Evolutionary conservation across 2,888 invertebrate species (phyloP).

Genomic region (Holacanthella duospinosa): DNA sequence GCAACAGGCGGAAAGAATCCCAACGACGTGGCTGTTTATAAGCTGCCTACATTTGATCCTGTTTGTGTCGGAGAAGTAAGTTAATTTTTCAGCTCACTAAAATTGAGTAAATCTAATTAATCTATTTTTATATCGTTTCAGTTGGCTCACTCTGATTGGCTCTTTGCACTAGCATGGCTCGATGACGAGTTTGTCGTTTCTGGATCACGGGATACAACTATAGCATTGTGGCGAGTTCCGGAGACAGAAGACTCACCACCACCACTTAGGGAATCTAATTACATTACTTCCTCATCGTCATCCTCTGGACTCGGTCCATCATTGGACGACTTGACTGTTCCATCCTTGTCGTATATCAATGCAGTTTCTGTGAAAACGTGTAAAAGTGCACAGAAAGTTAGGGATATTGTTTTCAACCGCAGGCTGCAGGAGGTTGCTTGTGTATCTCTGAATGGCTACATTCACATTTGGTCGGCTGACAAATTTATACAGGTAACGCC

Average conservation of each 20-base stretch:
- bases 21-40: slow-evolving; percentile 80
- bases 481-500: slow-evolving; percentile 68
- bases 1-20: slow-evolving; percentile 88
- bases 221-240: slow-evolving; percentile 75
- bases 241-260: slow-evolving; percentile 40
- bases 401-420: slow-evolving; percentile 78
- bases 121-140: slow-evolving; percentile 39
- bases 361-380: slow-evolving; percentile 67
- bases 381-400: slow-evolving; percentile 62
- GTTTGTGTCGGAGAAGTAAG: slow-evolving; percentile 75
- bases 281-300: neutral
- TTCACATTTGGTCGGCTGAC: slow-evolving; percentile 86
- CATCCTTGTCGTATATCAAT: slow-evolving; percentile 46
- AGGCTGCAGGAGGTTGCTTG: slow-evolving; percentile 79
- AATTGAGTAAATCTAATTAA: neutral
- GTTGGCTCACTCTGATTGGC: slow-evolving; percentile 81
- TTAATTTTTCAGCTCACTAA: neutral
- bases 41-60: slow-evolving; percentile 87
- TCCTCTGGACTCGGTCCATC: neutral
- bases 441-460: slow-evolving; percentile 80
- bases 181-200: slow-evolving; percentile 92
- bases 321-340: slow-evolving; percentile 14
- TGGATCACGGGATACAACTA: slow-evolving; percentile 74
- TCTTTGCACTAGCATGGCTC: slow-evolving; percentile 85
- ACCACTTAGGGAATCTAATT: neutral